A percentile compares a stretch with the other conserved stretches of the same genome.
Evolutionary conservation across 1,140 invertebrate species (phyloP).

Genomic region (Sminthurinus signatus): DNA sequence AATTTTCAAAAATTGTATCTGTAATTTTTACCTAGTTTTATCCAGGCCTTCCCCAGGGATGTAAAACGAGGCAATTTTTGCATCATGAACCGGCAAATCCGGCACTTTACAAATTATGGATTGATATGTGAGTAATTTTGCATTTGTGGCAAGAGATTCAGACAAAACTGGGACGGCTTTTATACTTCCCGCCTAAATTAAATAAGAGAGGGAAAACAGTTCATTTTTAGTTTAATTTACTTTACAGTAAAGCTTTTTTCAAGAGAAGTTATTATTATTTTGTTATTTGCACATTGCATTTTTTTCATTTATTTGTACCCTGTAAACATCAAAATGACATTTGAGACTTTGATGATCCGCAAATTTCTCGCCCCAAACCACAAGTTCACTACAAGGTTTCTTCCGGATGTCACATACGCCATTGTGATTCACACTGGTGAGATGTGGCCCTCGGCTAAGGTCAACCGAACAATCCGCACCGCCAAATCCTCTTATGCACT

Average conservation of each 20-base stretch:
- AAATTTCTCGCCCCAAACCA: slow-evolving; percentile 38
- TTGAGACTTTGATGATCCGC: slow-evolving; percentile 29
- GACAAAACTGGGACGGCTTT: slow-evolving; percentile 27
- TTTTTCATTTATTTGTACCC: slow-evolving; percentile 18
- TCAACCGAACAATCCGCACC: slow-evolving; percentile 38
- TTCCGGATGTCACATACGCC: slow-evolving; percentile 37
- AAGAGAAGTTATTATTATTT: neutral
- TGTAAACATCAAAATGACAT: slow-evolving; percentile 39
- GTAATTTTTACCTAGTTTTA: slow-evolving; percentile 33
- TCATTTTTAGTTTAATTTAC: neutral
- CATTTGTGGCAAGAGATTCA: slow-evolving; percentile 25
- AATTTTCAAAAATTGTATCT: too few species aligned
- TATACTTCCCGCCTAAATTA: slow-evolving; percentile 22
- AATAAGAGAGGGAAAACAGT: neutral
- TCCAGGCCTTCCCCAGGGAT: slow-evolving; percentile 41
- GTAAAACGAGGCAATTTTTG: slow-evolving; percentile 39
- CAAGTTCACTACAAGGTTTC: slow-evolving; percentile 39
- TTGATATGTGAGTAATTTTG: slow-evolving; percentile 33
- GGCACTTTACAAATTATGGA: slow-evolving; percentile 39
- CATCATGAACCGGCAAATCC: slow-evolving; percentile 39
- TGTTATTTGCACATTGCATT: neutral
- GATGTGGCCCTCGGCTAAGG: slow-evolving; percentile 21
- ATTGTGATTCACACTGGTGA: slow-evolving; percentile 20
- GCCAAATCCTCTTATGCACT: slow-evolving; percentile 26
- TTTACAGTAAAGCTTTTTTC: neutral